Evolutionary conservation across 2,113 vertebrate species (phyloP), one percentile per base, ranked within the genome.

Genomic region (Sphaerodactylus townsendi): DNA sequence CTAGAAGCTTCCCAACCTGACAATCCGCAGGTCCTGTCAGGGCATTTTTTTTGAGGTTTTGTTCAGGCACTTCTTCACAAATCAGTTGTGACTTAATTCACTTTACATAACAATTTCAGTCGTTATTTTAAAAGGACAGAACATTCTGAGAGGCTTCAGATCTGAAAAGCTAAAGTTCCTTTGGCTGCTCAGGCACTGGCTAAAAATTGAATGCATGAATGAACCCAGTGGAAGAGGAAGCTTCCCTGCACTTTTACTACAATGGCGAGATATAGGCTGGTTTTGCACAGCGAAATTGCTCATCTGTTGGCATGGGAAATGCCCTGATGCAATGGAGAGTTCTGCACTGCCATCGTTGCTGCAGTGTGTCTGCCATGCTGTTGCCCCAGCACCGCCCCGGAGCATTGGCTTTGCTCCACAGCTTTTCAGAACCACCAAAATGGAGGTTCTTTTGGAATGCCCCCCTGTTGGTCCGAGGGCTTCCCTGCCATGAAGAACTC

Each of bases 21-120:
- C 35, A 44, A 28, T 72, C 28, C 23, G 37, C 39, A 33, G 28
- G 53, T 50, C 39, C 28, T 44, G 5, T 15, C 19, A 4, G 59
- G 46, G 50, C 53, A n/a, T 68, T 53, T 30, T 33, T 82, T 62
- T 62, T 62, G 69, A 37, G 33, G 80, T 62, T 59, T 39, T 73
- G 50, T 62, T 33, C 28, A 10, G 59, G 72, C 37, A 62, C n/a
- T 28, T 70, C 65, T 50, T 80, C 33, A 44, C 69, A 33, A 72
- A 19, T 82, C 53, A 73, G 53, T 53, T 72, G 50, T 82, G 69
- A 73, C 80, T 62, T 44, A 62, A 72, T 82, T 72, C 80, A 62
- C 37, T 62, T 73, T 82, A 82, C 23, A 53, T 73, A 82, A 82
- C 80, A 41, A 82, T 82, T 82, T 82, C 37, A n/a, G 37, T 62